Evolutionary conservation across 2,888 invertebrate genomes (phyloP).

Genomic region (Mellilla xanthometata): DNA sequence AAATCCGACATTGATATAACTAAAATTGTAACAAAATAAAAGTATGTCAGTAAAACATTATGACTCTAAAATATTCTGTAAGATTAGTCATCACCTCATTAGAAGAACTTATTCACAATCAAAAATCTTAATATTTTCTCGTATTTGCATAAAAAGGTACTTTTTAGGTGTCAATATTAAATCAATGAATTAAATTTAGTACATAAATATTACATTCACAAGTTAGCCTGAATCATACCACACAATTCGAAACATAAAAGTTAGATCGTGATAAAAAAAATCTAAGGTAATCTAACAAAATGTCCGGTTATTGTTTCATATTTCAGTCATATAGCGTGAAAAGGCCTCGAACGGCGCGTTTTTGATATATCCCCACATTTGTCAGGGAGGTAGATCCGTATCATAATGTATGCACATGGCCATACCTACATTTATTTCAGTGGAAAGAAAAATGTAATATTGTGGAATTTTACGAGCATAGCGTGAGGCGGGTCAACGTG

Average conservation of each 20-base stretch:
- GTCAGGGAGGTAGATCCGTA: slow-evolving; percentile 53
- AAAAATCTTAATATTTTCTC: too few relatives aligned
- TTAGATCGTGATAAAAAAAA: slow-evolving; percentile 2
- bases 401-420: slow-evolving; percentile 59
- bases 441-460: slow-evolving; percentile 54
- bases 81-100: too few relatives aligned
- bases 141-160: too few relatives aligned
- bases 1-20: too few relatives aligned
- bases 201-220: too few relatives aligned
- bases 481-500: slow-evolving; percentile 47
- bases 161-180: too few relatives aligned
- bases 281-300: slow-evolving; percentile 2
- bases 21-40: too few relatives aligned
- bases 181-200: too few relatives aligned
- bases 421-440: slow-evolving; percentile 47
- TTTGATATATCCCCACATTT: slow-evolving; percentile 69
- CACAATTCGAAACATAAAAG: background rate
- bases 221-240: too few relatives aligned
- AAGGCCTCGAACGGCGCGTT: slow-evolving; percentile 35
- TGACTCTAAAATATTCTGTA: too few relatives aligned
- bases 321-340: slow-evolving; percentile 33
- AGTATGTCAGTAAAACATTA: too few relatives aligned
- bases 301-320: slow-evolving; percentile 38
- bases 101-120: too few relatives aligned
- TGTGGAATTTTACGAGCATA: slow-evolving; percentile 42